phyloP scores from a whole-genome alignment of 2,113 vertebrate species.

The cat (Felis catus) region F.catus_Fca126_mat1.0 CM031424.1:40457501-40458000 shows the following conservation, averaged over 20 bases:
- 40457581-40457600: too few species aligned
- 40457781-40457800: neutral
- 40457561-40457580: too few species aligned
- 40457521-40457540: too few species aligned
- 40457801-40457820: neutral
- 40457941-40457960: neutral
- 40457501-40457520: too few species aligned
- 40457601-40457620: too few species aligned
- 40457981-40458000: neutral
- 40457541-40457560: too few species aligned
- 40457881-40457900: neutral
- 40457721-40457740: neutral
- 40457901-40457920: neutral
- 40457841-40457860: neutral
- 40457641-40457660: neutral
- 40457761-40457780: neutral
- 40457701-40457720: slow-evolving; percentile 35
- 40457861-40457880: neutral
- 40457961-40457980: neutral
- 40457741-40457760: neutral
- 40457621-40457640: too few species aligned
- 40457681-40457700: neutral
- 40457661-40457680: neutral
- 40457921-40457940: neutral
- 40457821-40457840: neutral